phyloP scores from a whole-genome alignment of 2,113 vertebrate genomes.

The Petrocephalus microphthalmus region DNA sequence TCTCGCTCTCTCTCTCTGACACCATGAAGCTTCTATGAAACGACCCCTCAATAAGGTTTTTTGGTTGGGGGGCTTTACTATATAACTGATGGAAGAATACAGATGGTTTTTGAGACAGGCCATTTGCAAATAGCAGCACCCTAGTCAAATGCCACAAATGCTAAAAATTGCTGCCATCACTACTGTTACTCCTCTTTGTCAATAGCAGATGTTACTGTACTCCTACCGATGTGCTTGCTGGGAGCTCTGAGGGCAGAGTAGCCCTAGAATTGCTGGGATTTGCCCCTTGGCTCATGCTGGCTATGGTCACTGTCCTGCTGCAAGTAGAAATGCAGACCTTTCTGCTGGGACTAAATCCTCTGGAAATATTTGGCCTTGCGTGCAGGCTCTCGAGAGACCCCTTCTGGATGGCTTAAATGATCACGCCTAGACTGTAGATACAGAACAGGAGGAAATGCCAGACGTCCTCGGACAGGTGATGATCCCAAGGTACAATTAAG shows the following conservation, averaged over 20 bases:
- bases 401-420: slow-evolving; percentile 27
- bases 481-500: background rate
- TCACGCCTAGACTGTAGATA: slow-evolving; percentile 16
- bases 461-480: background rate
- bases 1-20: background rate
- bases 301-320: slow-evolving; percentile 4
- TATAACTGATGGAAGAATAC: slow-evolving; percentile 3
- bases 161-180: slow-evolving; percentile 1
- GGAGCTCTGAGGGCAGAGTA: background rate
- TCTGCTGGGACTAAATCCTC: background rate
- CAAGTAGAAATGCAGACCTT: background rate
- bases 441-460: background rate
- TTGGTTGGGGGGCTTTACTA: background rate
- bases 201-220: background rate
- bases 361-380: background rate
- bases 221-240: slow-evolving; percentile 1
- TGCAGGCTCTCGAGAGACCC: slow-evolving; percentile 24
- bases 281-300: slow-evolving; percentile 1
- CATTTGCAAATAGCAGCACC: background rate
- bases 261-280: background rate
- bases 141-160: background rate
- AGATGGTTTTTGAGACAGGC: background rate
- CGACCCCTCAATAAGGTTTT: background rate
- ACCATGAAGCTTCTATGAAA: slow-evolving; percentile 16
- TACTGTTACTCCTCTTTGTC: slow-evolving; percentile 17